phyloP scores from a whole-genome alignment of 2,888 invertebrate genomes.

The Agrochola litura region DNA sequence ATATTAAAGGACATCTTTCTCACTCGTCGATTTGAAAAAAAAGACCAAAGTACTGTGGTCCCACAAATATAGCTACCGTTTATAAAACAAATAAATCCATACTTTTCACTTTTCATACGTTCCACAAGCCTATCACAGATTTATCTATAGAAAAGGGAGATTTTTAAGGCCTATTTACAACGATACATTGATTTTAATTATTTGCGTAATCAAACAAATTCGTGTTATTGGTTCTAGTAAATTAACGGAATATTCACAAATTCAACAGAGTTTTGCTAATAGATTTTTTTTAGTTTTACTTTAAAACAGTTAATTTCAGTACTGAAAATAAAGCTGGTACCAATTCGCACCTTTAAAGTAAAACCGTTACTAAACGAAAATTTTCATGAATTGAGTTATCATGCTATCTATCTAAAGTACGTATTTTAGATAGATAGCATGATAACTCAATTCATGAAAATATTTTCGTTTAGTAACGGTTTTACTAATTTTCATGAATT shows the following conservation, averaged over 20 bases:
- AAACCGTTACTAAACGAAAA: no score
- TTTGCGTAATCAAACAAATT: background rate
- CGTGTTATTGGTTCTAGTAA: background rate
- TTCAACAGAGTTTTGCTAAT: background rate
- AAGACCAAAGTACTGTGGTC: slow-evolving; percentile 50
- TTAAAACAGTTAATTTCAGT: background rate
- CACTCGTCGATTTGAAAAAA: slow-evolving; percentile 37
- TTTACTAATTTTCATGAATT: no score
- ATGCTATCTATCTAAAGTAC: no score
- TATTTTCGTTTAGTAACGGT: no score
- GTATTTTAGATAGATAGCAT: no score
- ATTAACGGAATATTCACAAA: background rate
- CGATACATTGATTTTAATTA: background rate
- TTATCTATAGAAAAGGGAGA: slow-evolving; percentile 52
- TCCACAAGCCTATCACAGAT: slow-evolving; percentile 74
- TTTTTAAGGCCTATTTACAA: slow-evolving; percentile 37
- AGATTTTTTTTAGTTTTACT: no score
- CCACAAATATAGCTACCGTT: slow-evolving; percentile 26
- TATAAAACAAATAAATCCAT: slow-evolving; percentile 42
- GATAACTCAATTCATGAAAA: no score
- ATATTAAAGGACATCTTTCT: slow-evolving; percentile 26
- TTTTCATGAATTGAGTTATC: no score
- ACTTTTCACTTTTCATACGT: slow-evolving; percentile 26
- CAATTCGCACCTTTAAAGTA: no score
- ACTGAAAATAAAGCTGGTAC: background rate